Base-by-base conservation (phyloP, 2,888 invertebrate genomes). In the Melanargia galathea region DNA sequence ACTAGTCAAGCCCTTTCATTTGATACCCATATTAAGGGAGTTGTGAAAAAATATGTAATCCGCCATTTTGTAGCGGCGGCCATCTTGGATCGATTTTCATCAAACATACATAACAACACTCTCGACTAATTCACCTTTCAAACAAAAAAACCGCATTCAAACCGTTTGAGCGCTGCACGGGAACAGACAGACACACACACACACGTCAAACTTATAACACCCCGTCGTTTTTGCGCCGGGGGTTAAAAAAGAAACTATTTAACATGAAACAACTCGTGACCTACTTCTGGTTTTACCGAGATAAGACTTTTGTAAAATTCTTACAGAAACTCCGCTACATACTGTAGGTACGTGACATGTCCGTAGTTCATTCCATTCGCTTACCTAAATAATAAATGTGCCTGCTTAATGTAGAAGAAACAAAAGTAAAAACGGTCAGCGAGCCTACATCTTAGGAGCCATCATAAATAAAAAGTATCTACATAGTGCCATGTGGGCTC, bases 311-410 rank as follows among this genome's bases (percentile, higher is more conserved):
- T 52, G 35, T 52, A 35, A 35, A 52, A 52, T 52, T 52, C 35
- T 52, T 35, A 20, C 13, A 22, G 18, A 51, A 13, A n/a, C 48
- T 10, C 18, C n/a, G 33, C 20, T 33, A 49, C 22, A 40, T 30
- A 22, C 38, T 30, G 62, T 54, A 62, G 54, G 62, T 64, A 62
- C 58, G 62, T 64, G 61, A 62, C 48, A 43, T 48, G 57, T 18
- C 8, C 62, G 18, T 33, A 38, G 24, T 38, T 13, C 30, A 43
- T 64, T 52, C 35, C 18, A 26, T 35, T 20, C 35, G 52, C 35
- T 4, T 35, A n/a, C 20, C 35, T 20, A 49, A 16, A 16, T 16
- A 11, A 20, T 20, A 49, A 16, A 16, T 16, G 3, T 48, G n/a
- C n/a, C n/a, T 49, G 10, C 6, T 49, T 10, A 35, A 35, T 49